Conservation (phyloP, 2,888 invertebrate species). For the Microdon myrmicae region DNA sequence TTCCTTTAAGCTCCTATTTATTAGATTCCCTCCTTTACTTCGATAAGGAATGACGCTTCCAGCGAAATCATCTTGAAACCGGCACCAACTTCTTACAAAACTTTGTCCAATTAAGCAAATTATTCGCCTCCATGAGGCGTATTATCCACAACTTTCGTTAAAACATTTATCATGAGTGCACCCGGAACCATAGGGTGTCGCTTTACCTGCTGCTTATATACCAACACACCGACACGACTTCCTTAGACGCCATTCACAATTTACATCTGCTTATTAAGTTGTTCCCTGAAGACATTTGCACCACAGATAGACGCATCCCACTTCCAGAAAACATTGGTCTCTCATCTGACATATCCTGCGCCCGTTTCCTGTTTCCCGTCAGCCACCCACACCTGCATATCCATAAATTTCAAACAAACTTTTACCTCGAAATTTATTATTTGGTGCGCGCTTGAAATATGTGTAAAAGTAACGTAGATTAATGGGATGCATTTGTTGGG, state of each 20-base stretch:
- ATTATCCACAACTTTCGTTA: conserved; percentile 3
- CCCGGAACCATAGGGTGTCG: background rate
- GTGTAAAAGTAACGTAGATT: conserved; percentile 51
- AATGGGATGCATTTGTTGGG: conserved; percentile 49
- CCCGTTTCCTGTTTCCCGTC: background rate
- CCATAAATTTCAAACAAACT: conserved; percentile 46
- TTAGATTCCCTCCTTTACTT: no score
- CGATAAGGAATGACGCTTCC: no score
- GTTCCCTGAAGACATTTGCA: conserved; percentile 15
- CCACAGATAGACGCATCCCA: conserved; percentile 4
- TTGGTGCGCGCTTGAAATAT: conserved; percentile 50
- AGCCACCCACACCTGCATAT: conserved; percentile 30
- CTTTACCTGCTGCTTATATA: no score
- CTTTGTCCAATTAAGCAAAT: conserved; percentile 18
- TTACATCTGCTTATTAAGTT: conserved; percentile 29
- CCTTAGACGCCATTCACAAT: conserved; percentile 25
- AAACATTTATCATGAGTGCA: conserved; percentile 8
- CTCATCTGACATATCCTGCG: conserved; percentile 7
- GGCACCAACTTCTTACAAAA: background rate
- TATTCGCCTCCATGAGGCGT: conserved; percentile 3
- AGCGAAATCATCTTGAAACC: no score
- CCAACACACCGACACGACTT: background rate
- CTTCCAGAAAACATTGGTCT: conserved; percentile 13
- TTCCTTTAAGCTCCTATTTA: no score
- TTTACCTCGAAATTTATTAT: conserved; percentile 49